Evolutionary conservation across 2,113 vertebrate genomes (phyloP).

Genomic region (Holacanthus passer): DNA sequence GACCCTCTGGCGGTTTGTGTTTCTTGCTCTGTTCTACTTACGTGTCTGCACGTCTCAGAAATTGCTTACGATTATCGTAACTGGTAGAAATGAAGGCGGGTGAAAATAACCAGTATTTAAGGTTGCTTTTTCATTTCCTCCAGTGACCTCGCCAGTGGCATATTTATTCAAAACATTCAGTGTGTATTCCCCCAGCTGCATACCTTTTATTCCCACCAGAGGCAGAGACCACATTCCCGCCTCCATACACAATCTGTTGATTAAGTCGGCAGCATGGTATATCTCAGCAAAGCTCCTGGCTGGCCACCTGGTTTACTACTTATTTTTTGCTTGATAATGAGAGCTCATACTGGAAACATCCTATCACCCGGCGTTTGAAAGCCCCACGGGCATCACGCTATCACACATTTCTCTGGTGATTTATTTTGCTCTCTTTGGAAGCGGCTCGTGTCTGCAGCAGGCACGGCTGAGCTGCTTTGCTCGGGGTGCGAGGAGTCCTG

Average conservation of each 20-base stretch:
- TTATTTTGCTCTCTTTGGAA: conserved; percentile 69
- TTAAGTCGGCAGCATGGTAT: conserved; percentile 54
- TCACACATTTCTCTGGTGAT: conserved; percentile 69
- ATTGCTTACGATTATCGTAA: not conserved
- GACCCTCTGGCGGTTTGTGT: not conserved
- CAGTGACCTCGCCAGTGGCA: conserved; percentile 36
- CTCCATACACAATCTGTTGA: conserved; percentile 57
- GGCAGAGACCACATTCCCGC: conserved; percentile 26
- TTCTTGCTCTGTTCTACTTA: not conserved
- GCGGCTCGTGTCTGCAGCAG: conserved; percentile 51
- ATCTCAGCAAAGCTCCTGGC: conserved; percentile 50
- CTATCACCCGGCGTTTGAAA: conserved; percentile 47
- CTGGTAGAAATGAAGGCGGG: not conserved
- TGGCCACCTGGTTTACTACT: conserved; percentile 64
- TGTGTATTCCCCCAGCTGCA: conserved; percentile 15
- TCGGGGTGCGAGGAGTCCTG: conserved; percentile 20
- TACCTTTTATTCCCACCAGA: conserved; percentile 48
- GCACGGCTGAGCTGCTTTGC: conserved; percentile 29
- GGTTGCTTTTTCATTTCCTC: conserved; percentile 46
- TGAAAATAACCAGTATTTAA: conserved; percentile 32
- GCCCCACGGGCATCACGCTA: conserved; percentile 53
- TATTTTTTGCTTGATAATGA: conserved; percentile 71
- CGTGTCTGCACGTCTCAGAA: not conserved
- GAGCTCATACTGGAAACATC: conserved; percentile 51
- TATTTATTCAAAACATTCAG: conserved; percentile 48